Conservation (phyloP, 2,797 vertebrate genomes). For the Peromyscus attwateri region DNA sequence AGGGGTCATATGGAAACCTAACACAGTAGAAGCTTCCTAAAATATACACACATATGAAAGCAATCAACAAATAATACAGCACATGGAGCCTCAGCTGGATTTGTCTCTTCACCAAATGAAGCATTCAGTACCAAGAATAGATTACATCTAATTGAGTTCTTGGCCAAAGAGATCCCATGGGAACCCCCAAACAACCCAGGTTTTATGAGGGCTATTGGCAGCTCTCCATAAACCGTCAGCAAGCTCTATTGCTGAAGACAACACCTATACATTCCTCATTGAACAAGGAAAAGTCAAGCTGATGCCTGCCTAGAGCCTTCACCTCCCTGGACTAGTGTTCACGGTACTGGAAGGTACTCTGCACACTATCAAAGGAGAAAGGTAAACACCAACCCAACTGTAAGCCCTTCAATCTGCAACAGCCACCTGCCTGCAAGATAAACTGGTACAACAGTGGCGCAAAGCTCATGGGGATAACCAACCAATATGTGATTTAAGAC, state of each 20-base stretch:
- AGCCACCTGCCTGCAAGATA: no score
- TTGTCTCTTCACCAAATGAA: neutral
- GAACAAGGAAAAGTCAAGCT: neutral
- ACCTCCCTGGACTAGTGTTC: no score
- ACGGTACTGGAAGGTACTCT: no score
- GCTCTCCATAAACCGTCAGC: neutral
- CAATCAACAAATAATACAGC: neutral
- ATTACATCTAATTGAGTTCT: neutral
- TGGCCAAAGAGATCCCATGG: neutral
- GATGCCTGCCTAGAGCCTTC: no score
- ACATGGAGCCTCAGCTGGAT: neutral
- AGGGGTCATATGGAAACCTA: neutral
- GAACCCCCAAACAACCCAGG: neutral
- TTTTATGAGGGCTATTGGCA: neutral
- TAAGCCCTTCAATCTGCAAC: no score
- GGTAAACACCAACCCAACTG: no score
- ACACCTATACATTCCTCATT: neutral
- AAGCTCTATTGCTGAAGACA: neutral
- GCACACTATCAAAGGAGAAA: no score
- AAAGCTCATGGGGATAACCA: no score
- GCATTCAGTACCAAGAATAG: neutral
- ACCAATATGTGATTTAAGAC: no score
- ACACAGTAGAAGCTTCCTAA: neutral
- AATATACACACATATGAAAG: neutral
- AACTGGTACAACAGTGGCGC: no score